Evolutionary conservation across 1,140 invertebrate species (phyloP), one percentile per base, ranked within the genome.

Genomic region (Paraescarpia echinospica): DNA sequence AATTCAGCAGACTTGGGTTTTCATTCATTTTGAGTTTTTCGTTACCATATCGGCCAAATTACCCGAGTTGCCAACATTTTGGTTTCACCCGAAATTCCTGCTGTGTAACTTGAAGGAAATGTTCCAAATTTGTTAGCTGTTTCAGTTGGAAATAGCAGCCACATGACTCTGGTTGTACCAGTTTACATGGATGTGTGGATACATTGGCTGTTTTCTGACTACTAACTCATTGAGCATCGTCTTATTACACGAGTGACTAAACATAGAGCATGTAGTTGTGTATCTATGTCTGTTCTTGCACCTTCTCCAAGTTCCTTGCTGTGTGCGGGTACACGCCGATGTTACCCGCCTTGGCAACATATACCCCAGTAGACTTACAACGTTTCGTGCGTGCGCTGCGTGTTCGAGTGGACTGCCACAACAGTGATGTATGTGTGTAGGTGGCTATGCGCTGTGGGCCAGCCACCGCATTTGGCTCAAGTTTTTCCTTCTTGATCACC

Each of bases 101-200:
- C 59, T 12, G 22, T 77, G 0, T 77, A 1, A 77, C 27, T 77
- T 18, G 4, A 18, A 77, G 59, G 59, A 77, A 77, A 77, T 31
- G 27, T 77, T 77, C 18, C 9, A 77, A 77, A 77, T 77, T 77
- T 77, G 59, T 77, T 18, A 77, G 59, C 59, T 77, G 59, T 77
- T 77, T 77, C 59, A 27, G 14, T 77, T 1, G 0, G 59, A 27
- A 77, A 77, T 18, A 18, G 59, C 59, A 77, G 59, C 59, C 59
- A 77, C 59, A 77, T 77, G 59, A 77, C 59, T 77, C 59, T 77
- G 59, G 59, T 77, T 77, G 59, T 77, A 77, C 59, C 59, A 77
- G 59, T 77, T 77, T 77, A 77, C 59, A 77, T 77, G 59, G 59
- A 77, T 18, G 59, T 77, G 59, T 77, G 59, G 8, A 77, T 77